Conservation (phyloP, 2,888 invertebrate genomes). For the Rhingia campestris region DNA sequence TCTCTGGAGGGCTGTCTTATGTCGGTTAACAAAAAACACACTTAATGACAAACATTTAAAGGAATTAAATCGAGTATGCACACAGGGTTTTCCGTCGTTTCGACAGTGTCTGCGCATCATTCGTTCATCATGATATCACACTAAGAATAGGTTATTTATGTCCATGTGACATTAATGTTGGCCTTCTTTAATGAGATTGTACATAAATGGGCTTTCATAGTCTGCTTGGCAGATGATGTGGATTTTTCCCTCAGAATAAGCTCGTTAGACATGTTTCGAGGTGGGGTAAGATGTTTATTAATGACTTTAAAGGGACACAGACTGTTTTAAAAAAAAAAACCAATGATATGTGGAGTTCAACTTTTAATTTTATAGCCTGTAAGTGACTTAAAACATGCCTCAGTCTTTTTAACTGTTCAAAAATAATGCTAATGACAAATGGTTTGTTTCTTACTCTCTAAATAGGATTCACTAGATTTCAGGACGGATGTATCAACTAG, state of each 20-base stretch:
- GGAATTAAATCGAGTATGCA: slow-evolving; percentile 52
- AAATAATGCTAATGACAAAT: too few species aligned
- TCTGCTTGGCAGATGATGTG: background rate
- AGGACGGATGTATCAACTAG: too few species aligned
- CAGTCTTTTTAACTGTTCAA: too few species aligned
- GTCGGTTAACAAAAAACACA: slow-evolving; percentile 20
- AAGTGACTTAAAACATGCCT: too few species aligned
- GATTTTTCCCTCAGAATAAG: background rate
- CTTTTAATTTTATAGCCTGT: too few species aligned
- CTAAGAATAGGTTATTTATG: slow-evolving; percentile 55
- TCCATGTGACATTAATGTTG: slow-evolving; percentile 30
- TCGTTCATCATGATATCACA: slow-evolving; percentile 23
- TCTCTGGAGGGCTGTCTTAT: slow-evolving; percentile 33
- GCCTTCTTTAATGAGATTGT: slow-evolving; percentile 16
- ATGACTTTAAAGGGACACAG: too few species aligned
- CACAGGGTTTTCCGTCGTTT: slow-evolving; percentile 10
- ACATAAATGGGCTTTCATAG: slow-evolving; percentile 7
- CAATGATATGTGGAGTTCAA: too few species aligned
- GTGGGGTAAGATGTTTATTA: too few species aligned
- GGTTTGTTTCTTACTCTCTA: too few species aligned
- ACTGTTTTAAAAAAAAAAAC: too few species aligned
- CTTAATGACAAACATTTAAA: slow-evolving; percentile 40
- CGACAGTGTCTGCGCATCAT: slow-evolving; percentile 6
- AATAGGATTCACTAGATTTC: too few species aligned
- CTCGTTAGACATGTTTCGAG: too few species aligned